These are phyloP conservation scores for Telenomus remus DNA, from an alignment of 1,140 invertebrate genomes.

Conservation along the genomic window DNA sequence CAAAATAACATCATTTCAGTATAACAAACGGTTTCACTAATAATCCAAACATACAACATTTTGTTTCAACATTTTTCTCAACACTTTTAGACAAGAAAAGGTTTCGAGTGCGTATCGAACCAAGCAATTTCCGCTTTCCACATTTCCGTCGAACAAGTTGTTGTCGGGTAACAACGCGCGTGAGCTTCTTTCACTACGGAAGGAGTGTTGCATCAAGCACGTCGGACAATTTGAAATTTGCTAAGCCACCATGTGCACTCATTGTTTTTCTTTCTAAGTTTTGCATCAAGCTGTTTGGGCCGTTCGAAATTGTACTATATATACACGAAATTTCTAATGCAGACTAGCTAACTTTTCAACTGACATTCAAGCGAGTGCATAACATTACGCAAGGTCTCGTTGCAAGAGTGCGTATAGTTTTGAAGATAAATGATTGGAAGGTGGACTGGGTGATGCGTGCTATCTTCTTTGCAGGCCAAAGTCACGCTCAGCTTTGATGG, in stretches of 20 bases:
- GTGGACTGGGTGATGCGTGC: no score
- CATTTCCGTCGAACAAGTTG: slow-evolving; percentile 55
- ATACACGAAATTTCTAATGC: no score
- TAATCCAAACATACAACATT: no score
- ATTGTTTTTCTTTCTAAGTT: slow-evolving; percentile 37
- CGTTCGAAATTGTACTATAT: no score
- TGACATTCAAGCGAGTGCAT: slow-evolving; percentile 13
- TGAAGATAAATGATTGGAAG: no score
- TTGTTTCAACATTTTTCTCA: no score
- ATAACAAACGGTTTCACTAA: no score
- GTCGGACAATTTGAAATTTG: slow-evolving; percentile 38
- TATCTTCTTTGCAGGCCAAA: not conserved
- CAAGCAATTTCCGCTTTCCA: slow-evolving; percentile 58
- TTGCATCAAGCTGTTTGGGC: no score
- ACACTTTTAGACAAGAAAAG: no score
- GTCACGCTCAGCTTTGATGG: slow-evolving; percentile 56
- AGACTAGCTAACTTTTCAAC: no score
- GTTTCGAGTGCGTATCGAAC: slow-evolving; percentile 15
- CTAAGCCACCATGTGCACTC: slow-evolving; percentile 5
- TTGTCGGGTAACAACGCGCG: slow-evolving; percentile 53
- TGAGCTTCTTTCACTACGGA: slow-evolving; percentile 48
- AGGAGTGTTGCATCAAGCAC: slow-evolving; percentile 37
- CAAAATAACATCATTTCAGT: not conserved
- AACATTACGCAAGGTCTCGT: no score
- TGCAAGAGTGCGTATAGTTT: no score